Percentiles rank a stretch among this genome's conserved stretches.
These are phyloP conservation scores for Drosophila athabasca DNA, from an alignment of 1,140 invertebrate species.

Conservation along the genomic window DNA sequence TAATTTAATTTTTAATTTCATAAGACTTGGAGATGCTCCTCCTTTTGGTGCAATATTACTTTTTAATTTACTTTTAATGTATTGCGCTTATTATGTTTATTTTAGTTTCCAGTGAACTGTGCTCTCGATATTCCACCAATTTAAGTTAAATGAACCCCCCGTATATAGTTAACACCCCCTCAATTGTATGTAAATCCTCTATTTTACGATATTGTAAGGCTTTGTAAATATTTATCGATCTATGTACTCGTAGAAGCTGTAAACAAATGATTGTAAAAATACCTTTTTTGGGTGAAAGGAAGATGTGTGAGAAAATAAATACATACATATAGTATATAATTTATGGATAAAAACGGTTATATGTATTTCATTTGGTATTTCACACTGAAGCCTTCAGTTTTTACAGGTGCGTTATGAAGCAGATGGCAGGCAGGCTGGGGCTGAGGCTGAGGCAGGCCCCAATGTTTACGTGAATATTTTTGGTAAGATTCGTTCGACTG, in stretches of 20 bases:
- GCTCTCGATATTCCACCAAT: no score
- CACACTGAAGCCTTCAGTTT: slow-evolving; percentile 32
- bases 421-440: slow-evolving; percentile 40
- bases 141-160: no score
- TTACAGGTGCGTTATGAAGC: slow-evolving; percentile 43
- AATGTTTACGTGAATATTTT: slow-evolving; percentile 57
- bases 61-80: neutral
- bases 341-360: slow-evolving; percentile 39
- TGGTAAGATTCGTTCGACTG: slow-evolving; percentile 43
- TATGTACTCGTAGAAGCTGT: slow-evolving; percentile 17
- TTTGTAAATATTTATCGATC: slow-evolving; percentile 43
- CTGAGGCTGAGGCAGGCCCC: slow-evolving; percentile 6
- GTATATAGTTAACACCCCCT: no score
- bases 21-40: slow-evolving; percentile 1
- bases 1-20: neutral
- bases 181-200: no score
- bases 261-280: slow-evolving; percentile 11
- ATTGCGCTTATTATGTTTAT: no score
- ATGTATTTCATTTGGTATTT: slow-evolving; percentile 43
- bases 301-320: slow-evolving; percentile 50
- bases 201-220: slow-evolving; percentile 13
- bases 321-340: slow-evolving; percentile 41
- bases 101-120: no score
- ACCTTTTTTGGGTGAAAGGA: slow-evolving; percentile 44
- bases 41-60: slow-evolving; percentile 49